Conservation (phyloP, 1,140 invertebrate genomes). For the Drosophila baimaii region DNA sequence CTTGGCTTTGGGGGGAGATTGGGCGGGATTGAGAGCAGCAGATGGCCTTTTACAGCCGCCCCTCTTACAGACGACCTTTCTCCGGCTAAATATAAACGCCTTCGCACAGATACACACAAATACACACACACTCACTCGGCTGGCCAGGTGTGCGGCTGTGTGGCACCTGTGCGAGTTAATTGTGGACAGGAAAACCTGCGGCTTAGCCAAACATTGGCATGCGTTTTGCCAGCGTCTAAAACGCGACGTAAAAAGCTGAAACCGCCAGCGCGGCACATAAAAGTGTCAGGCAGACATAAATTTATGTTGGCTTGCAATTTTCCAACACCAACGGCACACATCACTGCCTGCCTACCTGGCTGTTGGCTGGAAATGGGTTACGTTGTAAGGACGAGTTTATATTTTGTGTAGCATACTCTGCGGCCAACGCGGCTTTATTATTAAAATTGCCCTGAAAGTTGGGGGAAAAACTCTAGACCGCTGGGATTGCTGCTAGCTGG, state of each 20-base stretch:
- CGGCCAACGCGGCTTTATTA: slow-evolving; percentile 48
- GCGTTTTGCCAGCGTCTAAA: slow-evolving; percentile 52
- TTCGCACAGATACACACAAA: slow-evolving; percentile 17
- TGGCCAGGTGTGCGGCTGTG: slow-evolving; percentile 34
- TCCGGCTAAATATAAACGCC: slow-evolving; percentile 59
- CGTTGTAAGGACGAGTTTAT: slow-evolving; percentile 31
- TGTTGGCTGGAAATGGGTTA: slow-evolving; percentile 16
- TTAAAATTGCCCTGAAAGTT: slow-evolving; percentile 57
- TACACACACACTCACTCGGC: slow-evolving; percentile 4
- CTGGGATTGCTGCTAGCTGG: slow-evolving; percentile 25
- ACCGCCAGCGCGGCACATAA: slow-evolving; percentile 69
- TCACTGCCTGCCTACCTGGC: slow-evolving; percentile 26
- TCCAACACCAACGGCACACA: slow-evolving; percentile 32
- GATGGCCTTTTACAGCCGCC: slow-evolving; percentile 60
- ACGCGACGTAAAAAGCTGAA: slow-evolving; percentile 57
- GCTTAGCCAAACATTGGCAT: slow-evolving; percentile 63
- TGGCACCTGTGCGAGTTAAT: slow-evolving; percentile 62
- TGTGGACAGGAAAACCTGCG: slow-evolving; percentile 50
- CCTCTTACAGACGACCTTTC: slow-evolving; percentile 61
- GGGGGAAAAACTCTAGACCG: slow-evolving; percentile 25
- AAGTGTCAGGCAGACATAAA: slow-evolving; percentile 74
- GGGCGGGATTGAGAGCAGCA: slow-evolving; percentile 27
- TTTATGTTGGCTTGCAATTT: slow-evolving; percentile 70
- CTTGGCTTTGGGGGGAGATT: slow-evolving; percentile 3
- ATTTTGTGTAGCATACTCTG: slow-evolving; percentile 43